phyloP scores from a whole-genome alignment of 1,140 invertebrate genomes.

The Caenorhabditis elegans region WBcel235 BX284605.5:1476001-1476500 shows the following conservation, averaged over 20 bases:
- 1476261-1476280: background rate
- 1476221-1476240: background rate
- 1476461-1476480: background rate
- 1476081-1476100: background rate
- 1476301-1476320: background rate
- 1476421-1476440: background rate
- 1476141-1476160: too few relatives aligned
- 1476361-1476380: background rate
- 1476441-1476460: constrained; percentile 31
- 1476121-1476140: constrained; percentile 4
- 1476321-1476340: background rate
- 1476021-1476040: constrained; percentile 61
- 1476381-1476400: constrained; percentile 23
- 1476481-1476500: background rate
- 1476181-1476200: background rate
- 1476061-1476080: constrained; percentile 57
- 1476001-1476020: constrained; percentile 66
- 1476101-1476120: background rate
- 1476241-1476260: background rate
- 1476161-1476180: background rate
- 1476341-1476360: constrained; percentile 11
- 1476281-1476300: background rate
- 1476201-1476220: too few relatives aligned
- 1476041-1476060: constrained; percentile 61
- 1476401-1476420: background rate